Evolutionary conservation across 2,113 vertebrate species (phyloP), one percentile per base, ranked within the genome.

Genomic region (Vicugna pacos): DNA sequence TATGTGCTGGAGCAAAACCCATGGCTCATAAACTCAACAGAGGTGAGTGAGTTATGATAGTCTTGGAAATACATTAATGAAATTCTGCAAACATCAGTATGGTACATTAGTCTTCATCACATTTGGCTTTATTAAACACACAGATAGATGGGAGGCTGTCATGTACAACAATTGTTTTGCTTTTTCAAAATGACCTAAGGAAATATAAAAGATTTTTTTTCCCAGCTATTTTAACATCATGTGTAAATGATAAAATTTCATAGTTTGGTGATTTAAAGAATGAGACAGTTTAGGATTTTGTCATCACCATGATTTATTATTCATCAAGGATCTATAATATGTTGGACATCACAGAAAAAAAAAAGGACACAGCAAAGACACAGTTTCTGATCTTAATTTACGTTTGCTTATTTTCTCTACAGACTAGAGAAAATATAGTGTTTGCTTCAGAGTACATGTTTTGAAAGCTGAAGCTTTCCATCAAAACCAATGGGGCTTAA

Each of bases 91-190:
- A 98, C 97, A 98, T 98, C 98, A 98, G 97, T 98, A 98, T 93
- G 98, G 98, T 98, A 98, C 98, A 98, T 99, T 98, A 98, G 98
- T 98, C 98, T 98, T 98, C 98, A 98, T 98, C 98, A 98, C 97
- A 98, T 98, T 98, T 98, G 97, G 96, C 94, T 98, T 98, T 99
- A 98, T 98, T 98, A 99, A 98, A 97, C 81, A 98, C 93, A 98
- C 81, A 98, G 98, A 98, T 98, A 90, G 26, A 98, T 98, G 97
- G 82, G 77, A 98, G 64, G 48, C 96, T 98, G 80, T 98, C 98
- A 97, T 96, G 87, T 98, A 94, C 95, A 76, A 95, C 97, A 97
- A 82, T 97, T 98, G 97, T 98, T 98, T 97, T 97, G 70, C 64
- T 97, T 97, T 92, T 96, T 97, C 92, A 97, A 97, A 98, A 97